phyloP scores from a whole-genome alignment of 1,140 invertebrate genomes.

The Meloidogyne chitwoodi region DNA sequence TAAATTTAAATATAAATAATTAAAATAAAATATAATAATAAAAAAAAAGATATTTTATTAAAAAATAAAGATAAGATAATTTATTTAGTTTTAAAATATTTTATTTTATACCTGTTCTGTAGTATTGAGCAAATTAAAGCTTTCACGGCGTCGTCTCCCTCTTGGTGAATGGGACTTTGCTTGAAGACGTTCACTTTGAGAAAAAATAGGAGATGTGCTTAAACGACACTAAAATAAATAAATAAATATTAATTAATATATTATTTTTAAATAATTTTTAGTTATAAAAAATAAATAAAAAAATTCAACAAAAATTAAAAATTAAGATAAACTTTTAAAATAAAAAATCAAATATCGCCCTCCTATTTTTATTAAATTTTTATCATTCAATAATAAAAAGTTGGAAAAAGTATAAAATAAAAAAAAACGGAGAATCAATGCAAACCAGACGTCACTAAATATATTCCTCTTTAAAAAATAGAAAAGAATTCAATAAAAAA shows the following conservation, averaged over 20 bases:
- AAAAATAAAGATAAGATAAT: not conserved
- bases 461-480: not conserved
- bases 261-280: too few relatives aligned
- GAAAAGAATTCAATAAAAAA: not conserved
- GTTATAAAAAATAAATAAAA: too few relatives aligned
- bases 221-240: conserved; percentile 36
- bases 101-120: not conserved
- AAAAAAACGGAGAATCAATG: not conserved
- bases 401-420: not conserved
- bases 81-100: too few relatives aligned
- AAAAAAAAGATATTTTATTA: not conserved
- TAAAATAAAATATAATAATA: too few relatives aligned
- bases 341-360: not conserved
- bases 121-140: conserved; percentile 13
- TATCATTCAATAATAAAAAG: not conserved
- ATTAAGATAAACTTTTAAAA: not conserved
- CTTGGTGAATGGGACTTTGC: conserved; percentile 53
- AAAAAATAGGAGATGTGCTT: conserved; percentile 51
- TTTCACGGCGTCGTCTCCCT: conserved; percentile 31
- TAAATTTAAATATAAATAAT: too few relatives aligned
- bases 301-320: not conserved
- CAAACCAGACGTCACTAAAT: not conserved
- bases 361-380: too few relatives aligned
- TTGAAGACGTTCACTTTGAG: conserved; percentile 52
- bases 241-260: not conserved